Conservation (phyloP, 2,888 invertebrate species). For the Perithous albicinctus region DNA sequence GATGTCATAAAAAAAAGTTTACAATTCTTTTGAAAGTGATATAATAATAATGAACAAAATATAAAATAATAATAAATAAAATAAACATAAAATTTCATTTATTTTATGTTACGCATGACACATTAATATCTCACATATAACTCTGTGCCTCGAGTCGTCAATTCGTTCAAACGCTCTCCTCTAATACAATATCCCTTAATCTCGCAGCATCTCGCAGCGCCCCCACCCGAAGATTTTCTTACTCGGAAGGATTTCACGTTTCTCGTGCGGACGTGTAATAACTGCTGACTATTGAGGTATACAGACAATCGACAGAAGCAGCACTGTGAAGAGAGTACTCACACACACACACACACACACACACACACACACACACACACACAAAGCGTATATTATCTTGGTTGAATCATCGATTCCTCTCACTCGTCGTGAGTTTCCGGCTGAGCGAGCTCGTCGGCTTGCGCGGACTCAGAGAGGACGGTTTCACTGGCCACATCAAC, state of each 20-base stretch:
- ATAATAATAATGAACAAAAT: no score
- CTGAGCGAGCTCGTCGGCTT: slow-evolving; percentile 34
- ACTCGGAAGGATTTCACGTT: background rate
- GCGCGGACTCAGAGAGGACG: slow-evolving; percentile 27
- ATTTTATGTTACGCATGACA: background rate
- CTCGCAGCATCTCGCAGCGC: background rate
- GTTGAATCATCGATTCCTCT: slow-evolving; percentile 42
- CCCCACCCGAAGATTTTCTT: background rate
- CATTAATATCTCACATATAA: background rate
- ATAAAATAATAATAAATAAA: no score
- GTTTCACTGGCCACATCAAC: background rate
- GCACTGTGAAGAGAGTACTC: background rate
- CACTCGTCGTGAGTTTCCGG: slow-evolving; percentile 40
- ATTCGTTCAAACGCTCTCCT: background rate
- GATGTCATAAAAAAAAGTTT: no score
- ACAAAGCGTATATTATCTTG: background rate
- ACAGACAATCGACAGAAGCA: slow-evolving; percentile 4
- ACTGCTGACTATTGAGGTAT: slow-evolving; percentile 17
- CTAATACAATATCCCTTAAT: background rate
- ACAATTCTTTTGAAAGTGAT: no score
- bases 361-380: no score
- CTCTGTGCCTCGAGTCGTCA: background rate
- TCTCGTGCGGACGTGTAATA: slow-evolving; percentile 20
- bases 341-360: no score
- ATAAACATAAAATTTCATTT: background rate